Percentiles rank a stretch among this genome's conserved stretches.
These are phyloP conservation scores for Macrostomum lignano DNA, from an alignment of 1,140 invertebrate species.

Conservation along the genomic window DNA sequence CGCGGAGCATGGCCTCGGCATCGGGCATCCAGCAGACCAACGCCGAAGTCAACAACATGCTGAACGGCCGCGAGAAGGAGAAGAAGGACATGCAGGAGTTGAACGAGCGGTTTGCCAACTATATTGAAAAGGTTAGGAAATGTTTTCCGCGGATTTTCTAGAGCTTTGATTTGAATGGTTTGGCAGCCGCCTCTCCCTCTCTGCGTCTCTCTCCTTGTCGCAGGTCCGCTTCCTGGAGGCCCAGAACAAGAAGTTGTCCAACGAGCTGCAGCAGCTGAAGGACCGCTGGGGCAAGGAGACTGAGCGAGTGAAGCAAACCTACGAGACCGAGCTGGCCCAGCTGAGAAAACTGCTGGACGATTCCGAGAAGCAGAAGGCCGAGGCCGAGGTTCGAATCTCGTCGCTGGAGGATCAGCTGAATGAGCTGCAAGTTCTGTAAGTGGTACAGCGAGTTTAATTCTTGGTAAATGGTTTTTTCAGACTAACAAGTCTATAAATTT, in stretches of 20 bases:
- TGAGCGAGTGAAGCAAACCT: constrained; percentile 27
- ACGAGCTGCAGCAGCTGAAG: constrained; percentile 26
- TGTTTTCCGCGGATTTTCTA: too few species aligned
- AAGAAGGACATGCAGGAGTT: constrained; percentile 10
- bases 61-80: constrained; percentile 7
- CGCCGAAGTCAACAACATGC: constrained; percentile 1
- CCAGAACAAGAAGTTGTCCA: constrained; percentile 28
- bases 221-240: constrained; percentile 26
- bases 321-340: constrained; percentile 27
- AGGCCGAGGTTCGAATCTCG: constrained; percentile 14
- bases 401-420: constrained; percentile 8
- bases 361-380: constrained; percentile 17
- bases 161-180: neutral
- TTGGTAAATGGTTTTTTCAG: too few species aligned
- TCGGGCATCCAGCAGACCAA: too few species aligned
- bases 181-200: neutral
- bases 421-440: neutral
- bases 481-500: too few species aligned
- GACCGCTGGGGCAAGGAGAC: constrained; percentile 30
- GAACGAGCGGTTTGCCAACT: constrained; percentile 10
- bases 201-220: neutral
- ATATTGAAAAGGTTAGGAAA: constrained; percentile 8
- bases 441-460: too few species aligned
- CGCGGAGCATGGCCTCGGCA: too few species aligned
- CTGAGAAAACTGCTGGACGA: constrained; percentile 19